Evolutionary conservation across 2,888 invertebrate species (phyloP), one percentile per base, ranked within the genome.

Genomic region (Luperina testacea): DNA sequence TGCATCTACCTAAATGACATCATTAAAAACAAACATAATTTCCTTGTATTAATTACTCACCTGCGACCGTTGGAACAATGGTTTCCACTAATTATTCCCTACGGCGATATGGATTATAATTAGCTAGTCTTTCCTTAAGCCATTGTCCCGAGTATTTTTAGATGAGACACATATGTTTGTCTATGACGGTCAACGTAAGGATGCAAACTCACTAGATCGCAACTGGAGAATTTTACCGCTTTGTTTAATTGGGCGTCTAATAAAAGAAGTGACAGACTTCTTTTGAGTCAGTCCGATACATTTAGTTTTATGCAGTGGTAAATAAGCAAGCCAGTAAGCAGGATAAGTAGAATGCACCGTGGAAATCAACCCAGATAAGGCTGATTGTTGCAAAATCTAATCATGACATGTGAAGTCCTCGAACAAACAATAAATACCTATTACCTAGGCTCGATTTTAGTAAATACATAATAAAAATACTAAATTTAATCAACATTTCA

Each of bases 101-200:
- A 65, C 77, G 64, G 69, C 57, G 77, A 80, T 83, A 84, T 83
- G 69, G 64, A 85, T 82, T 86, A 89, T 88, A 85, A 89, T 89
- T 89, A 89, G 85, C 73, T 48, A 53, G 78, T 68, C 80, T 88
- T 84, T 88, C 85, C 86, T 85, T 84, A 85, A 85, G 84, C 89
- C 87, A 90, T 90, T 89, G 90, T 90, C 83, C 77, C 82, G 77
- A 53, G 42, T 90, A 90, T 90, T 89, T 90, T 84, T 90, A 90
- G 86, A 84, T 74, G 80, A 86, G 81, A 88, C 90, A 86, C 90
- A 90, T 81, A 85, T 90, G 88, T 80, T 85, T 63, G 77, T 74
- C 84, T 85, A 83, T 89, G 90, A 88, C 88, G 88, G 90, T 89
- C 90, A 88, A 79, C 78, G 68, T 83, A 72, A 85, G 48, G 83